These are phyloP conservation scores for Drosophila peninsularis DNA, from an alignment of 2,888 invertebrate species.

Conservation along the genomic window DNA sequence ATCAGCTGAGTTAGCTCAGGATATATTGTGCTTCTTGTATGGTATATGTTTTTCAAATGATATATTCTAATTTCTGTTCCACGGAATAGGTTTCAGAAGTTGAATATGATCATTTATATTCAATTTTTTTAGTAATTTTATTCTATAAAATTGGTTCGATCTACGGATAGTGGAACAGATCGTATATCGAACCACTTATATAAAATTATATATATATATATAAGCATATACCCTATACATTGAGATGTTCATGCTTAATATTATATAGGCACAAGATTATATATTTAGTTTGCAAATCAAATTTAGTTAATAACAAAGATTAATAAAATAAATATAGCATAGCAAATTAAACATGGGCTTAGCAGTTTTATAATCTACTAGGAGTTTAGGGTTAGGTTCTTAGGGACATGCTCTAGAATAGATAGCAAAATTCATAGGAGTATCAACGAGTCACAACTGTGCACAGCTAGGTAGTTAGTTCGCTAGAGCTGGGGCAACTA, in stretches of 20 bases:
- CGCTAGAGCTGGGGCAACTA: slow-evolving; percentile 12
- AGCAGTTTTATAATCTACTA: not conserved
- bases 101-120: too few relatives aligned
- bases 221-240: not conserved
- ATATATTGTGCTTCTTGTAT: not conserved
- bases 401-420: not conserved
- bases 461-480: not conserved
- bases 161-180: too few relatives aligned
- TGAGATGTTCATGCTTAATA: too few relatives aligned
- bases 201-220: too few relatives aligned
- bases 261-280: not conserved
- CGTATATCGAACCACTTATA: too few relatives aligned
- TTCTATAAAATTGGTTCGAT: too few relatives aligned
- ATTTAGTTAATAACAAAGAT: not conserved
- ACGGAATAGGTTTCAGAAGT: too few relatives aligned
- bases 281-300: not conserved
- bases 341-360: not conserved
- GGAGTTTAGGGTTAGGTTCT: not conserved
- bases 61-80: too few relatives aligned
- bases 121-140: too few relatives aligned
- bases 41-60: too few relatives aligned
- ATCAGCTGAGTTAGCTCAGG: not conserved
- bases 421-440: not conserved
- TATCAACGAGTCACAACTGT: not conserved
- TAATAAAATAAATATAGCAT: too few relatives aligned